These are phyloP conservation scores for Pogoniulus pusillus DNA, from an alignment of 2,797 vertebrate species.

Conservation along the genomic window DNA sequence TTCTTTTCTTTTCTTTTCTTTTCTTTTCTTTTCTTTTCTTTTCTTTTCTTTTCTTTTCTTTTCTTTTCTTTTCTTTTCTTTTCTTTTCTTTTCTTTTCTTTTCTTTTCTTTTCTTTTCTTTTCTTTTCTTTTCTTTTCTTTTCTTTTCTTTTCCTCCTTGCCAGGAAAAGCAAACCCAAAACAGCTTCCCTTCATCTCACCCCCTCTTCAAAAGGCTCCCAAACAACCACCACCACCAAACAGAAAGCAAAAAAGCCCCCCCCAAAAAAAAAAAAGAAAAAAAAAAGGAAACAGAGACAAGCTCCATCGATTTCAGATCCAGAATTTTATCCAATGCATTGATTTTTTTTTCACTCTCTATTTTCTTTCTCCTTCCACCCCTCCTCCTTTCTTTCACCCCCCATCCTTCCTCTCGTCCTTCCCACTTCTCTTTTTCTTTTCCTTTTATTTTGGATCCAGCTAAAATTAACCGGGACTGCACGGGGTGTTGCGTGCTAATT, in stretches of 20 bases:
- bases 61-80: too few relatives aligned
- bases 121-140: too few relatives aligned
- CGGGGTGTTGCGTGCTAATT: slow-evolving; percentile 35
- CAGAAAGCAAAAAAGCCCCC: not conserved
- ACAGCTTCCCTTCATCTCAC: not conserved
- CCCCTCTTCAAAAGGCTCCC: not conserved
- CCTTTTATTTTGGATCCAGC: slow-evolving; percentile 55
- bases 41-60: not conserved
- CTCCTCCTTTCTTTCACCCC: too few relatives aligned
- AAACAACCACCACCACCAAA: not conserved
- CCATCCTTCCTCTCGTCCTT: not conserved
- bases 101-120: not conserved
- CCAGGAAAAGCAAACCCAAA: not conserved
- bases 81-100: not conserved
- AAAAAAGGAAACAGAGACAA: not conserved
- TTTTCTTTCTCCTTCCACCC: not conserved
- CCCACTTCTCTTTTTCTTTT: not conserved
- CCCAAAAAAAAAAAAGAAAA: not conserved
- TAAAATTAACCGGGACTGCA: slow-evolving; percentile 70
- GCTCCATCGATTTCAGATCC: slow-evolving; percentile 42
- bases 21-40: not conserved
- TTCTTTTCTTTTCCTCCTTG: not conserved
- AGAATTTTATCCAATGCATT: slow-evolving; percentile 9
- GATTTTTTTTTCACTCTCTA: not conserved
- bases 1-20: too few relatives aligned